A percentile compares a stretch with the other conserved stretches of the same genome.
Conservation (phyloP, 2,888 invertebrate species). For the Clitarchus hookeri region DNA sequence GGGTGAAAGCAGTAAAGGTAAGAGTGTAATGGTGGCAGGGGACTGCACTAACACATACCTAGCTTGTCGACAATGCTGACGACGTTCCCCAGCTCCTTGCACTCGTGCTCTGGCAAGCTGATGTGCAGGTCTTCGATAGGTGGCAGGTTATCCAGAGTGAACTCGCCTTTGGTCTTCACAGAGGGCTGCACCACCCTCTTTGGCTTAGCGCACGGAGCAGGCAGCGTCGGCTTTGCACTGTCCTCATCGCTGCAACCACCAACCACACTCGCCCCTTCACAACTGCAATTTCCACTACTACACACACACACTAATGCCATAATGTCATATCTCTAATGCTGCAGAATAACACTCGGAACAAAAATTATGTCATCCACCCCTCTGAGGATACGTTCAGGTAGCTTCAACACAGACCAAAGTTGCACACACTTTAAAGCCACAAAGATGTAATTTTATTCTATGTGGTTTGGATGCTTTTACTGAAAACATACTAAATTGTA, state of each 20-base stretch:
- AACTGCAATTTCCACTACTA: neutral
- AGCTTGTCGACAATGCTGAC: constrained; percentile 72
- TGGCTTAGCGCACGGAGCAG: neutral
- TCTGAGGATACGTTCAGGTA: too few relatives aligned
- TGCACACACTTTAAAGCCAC: too few relatives aligned
- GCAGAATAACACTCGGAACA: too few relatives aligned
- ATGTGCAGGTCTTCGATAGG: constrained; percentile 82
- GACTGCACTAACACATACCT: constrained; percentile 55
- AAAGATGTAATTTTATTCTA: too few relatives aligned
- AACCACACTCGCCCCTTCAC: neutral
- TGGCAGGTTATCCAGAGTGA: constrained; percentile 71
- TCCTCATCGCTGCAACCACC: neutral
- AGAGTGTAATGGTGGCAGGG: neutral
- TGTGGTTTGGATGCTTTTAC: too few relatives aligned
- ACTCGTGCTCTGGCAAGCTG: constrained; percentile 74
- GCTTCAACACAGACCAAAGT: too few relatives aligned
- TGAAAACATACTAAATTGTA: too few relatives aligned
- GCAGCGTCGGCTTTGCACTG: neutral
- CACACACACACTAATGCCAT: neutral
- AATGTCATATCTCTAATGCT: too few relatives aligned
- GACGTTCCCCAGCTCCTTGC: constrained; percentile 73
- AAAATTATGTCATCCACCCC: too few relatives aligned
- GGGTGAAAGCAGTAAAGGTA: neutral
- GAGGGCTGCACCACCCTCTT: constrained; percentile 47
- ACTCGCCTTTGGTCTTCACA: constrained; percentile 59